phyloP scores from a whole-genome alignment of 1,140 invertebrate species.

The Eurosta solidaginis region DNA sequence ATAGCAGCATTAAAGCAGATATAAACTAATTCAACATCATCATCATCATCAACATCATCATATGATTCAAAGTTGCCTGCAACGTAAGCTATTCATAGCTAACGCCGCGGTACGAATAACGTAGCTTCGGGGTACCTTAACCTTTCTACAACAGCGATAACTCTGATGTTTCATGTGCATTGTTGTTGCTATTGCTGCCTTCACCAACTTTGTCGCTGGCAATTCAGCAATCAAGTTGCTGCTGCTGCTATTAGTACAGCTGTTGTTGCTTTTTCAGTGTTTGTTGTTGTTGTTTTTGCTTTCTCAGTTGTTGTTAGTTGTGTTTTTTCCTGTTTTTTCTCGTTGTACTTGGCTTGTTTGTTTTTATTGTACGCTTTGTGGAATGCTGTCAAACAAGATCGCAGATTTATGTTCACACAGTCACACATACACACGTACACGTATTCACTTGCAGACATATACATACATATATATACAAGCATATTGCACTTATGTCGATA shows the following conservation, averaged over 20 bases:
- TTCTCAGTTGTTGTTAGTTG: constrained; percentile 19
- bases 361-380: constrained; percentile 31
- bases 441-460: background rate
- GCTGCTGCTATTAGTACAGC: background rate
- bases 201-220: background rate
- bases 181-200: background rate
- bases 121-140: background rate
- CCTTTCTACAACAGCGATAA: background rate
- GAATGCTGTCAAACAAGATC: constrained; percentile 55
- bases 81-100: too few relatives aligned
- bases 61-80: too few relatives aligned
- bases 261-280: constrained; percentile 1
- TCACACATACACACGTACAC: background rate
- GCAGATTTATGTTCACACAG: constrained; percentile 15
- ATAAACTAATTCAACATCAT: background rate
- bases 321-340: background rate
- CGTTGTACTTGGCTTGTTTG: constrained; percentile 30
- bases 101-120: background rate
- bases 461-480: background rate
- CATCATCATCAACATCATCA: too few relatives aligned
- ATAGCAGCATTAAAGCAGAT: background rate
- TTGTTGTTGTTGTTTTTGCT: constrained; percentile 1
- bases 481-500: background rate
- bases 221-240: background rate
- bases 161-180: background rate